A percentile compares a stretch with the other conserved stretches of the same genome.
These are phyloP conservation scores for Apamea sordens DNA, from an alignment of 2,888 invertebrate genomes.

Conservation along the genomic window DNA sequence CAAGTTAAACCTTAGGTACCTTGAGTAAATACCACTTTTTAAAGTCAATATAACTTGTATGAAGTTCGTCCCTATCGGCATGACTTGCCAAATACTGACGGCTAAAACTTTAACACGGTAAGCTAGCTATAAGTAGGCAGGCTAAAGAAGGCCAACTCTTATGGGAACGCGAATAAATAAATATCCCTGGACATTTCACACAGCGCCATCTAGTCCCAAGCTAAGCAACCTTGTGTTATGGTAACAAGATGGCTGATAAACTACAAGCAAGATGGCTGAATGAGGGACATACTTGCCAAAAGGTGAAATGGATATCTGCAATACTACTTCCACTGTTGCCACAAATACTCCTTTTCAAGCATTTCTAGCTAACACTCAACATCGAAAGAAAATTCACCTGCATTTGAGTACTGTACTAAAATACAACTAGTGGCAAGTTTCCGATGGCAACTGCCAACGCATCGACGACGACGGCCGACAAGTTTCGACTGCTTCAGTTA, in stretches of 20 bases:
- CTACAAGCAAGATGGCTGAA: no score
- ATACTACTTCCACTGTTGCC: background rate
- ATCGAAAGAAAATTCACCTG: background rate
- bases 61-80: slow-evolving; percentile 39
- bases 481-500: background rate
- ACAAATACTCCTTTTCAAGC: background rate
- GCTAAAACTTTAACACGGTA: slow-evolving; percentile 21
- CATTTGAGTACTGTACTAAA: background rate
- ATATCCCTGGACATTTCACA: no score
- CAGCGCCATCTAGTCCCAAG: no score
- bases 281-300: background rate
- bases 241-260: no score
- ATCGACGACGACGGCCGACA: background rate
- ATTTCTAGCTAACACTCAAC: background rate
- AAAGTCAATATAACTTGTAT: slow-evolving; percentile 52
- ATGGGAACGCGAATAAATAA: no score
- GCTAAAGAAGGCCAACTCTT: slow-evolving; percentile 3
- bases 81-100: slow-evolving; percentile 35
- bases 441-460: background rate
- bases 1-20: slow-evolving; percentile 23
- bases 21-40: slow-evolving; percentile 56
- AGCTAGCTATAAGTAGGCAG: background rate
- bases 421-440: background rate
- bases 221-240: no score
- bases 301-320: background rate